Evolutionary conservation across 2,113 vertebrate species (phyloP).

Genomic region (Prochilodus magdalenae): DNA sequence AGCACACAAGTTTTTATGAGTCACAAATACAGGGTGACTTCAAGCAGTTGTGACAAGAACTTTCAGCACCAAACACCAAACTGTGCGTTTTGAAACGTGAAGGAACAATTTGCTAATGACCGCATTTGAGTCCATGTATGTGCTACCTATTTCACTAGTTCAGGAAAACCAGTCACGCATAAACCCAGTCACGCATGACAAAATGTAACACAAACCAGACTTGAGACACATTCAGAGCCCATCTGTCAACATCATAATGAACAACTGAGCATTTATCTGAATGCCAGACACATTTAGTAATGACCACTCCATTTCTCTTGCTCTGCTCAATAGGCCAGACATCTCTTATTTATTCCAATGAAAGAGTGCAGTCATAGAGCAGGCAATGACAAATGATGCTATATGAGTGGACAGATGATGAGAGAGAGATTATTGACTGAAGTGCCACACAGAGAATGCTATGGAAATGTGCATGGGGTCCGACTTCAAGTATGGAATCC

Average conservation of each 20-base stretch:
- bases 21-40: not conserved
- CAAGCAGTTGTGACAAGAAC: not conserved
- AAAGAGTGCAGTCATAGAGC: conserved; percentile 21
- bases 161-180: not conserved
- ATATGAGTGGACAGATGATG: conserved; percentile 20
- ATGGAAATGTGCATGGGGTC: conserved; percentile 1
- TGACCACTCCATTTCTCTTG: conserved; percentile 6
- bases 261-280: conserved; percentile 28
- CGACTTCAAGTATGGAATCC: not conserved
- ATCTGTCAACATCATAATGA: conserved; percentile 18
- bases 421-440: conserved; percentile 5
- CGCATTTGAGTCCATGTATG: not conserved
- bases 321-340: conserved; percentile 11
- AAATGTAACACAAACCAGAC: not conserved
- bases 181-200: too few relatives aligned
- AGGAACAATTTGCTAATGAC: not conserved
- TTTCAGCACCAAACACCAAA: not conserved
- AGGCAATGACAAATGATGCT: not conserved
- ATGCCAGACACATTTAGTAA: conserved; percentile 22
- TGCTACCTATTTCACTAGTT: not conserved
- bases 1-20: not conserved
- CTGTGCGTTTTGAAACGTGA: not conserved
- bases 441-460: conserved; percentile 7
- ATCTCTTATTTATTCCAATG: conserved; percentile 4
- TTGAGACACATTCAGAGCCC: not conserved